Evolutionary conservation across 2,797 vertebrate species (phyloP), one percentile per base, ranked within the genome.

Genomic region (Cossypha dichroa): DNA sequence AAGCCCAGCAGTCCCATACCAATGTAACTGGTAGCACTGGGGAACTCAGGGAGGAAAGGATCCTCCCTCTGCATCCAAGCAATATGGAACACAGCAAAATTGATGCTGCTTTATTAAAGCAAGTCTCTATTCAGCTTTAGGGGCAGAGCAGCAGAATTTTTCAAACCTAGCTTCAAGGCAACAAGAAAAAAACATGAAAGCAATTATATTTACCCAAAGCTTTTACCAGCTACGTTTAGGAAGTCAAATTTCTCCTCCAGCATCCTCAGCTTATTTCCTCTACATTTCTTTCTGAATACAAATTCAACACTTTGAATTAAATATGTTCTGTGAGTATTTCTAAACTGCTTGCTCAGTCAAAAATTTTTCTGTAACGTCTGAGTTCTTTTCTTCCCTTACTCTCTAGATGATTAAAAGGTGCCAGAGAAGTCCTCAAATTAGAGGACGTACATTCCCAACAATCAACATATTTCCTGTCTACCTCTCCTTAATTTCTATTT

Each of bases 281-380:
- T 58, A n/a, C n/a, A 19, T 80, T 91, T 88, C 70, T 74, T 90
- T 94, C 56, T 94, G 25, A 91, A 95, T 56, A 68, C 17, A 85
- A 85, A 95, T 83, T 77, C 68, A 95, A 94, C 66, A 74, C 54
- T 79, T 77, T 29, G 67, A 95, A 94, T 94, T 92, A 93, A 93
- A 80, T 87, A 79, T 33, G 54, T 72, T 93, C 72, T 77, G 55
- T 77, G 64, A 89, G 36, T 70, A 77, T 77, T 91, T 95, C 84
- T 83, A 68, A 96, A 87, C 58, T 78, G 93, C 75, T 93, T 91
- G 68, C 66, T 93, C 72, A 91, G 81, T 33, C 43, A 83, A 85
- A 93, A 92, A 22, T 26, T 38, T 54, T 74, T 85, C 81, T 87
- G 5, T n/a, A 87, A 40, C 2, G 20, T 67, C 81, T 41, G 41